Conservation (phyloP, 2,888 invertebrate species). For the Zygaena filipendulae region DNA sequence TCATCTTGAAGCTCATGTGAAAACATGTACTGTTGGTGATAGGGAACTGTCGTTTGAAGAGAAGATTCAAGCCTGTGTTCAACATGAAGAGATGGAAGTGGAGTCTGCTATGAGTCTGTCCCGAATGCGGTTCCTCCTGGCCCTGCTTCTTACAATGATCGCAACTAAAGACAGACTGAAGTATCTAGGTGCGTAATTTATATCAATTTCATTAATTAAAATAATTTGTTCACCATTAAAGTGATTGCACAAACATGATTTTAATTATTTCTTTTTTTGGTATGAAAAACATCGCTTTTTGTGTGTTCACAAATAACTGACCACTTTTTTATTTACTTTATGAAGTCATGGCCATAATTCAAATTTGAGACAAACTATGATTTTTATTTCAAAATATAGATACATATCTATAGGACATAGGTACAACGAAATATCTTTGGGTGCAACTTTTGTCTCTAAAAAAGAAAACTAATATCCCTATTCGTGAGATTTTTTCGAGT, state of each 20-base stretch:
- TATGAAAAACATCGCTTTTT: slow-evolving; percentile 52
- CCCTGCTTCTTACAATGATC: slow-evolving; percentile 84
- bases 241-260: slow-evolving; percentile 28
- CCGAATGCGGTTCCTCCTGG: slow-evolving; percentile 81
- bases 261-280: too few species aligned
- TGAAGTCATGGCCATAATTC: too few species aligned
- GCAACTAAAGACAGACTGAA: slow-evolving; percentile 82
- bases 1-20: slow-evolving; percentile 74
- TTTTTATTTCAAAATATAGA: too few species aligned
- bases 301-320: slow-evolving; percentile 56
- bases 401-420: too few species aligned
- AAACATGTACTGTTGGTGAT: slow-evolving; percentile 46
- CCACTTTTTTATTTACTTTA: slow-evolving; percentile 25
- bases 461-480: too few species aligned
- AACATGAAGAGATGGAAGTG: slow-evolving; percentile 43
- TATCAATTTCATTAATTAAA: slow-evolving; percentile 25
- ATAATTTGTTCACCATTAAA: slow-evolving; percentile 25
- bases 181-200: slow-evolving; percentile 76
- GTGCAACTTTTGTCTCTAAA: too few species aligned
- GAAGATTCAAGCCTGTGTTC: slow-evolving; percentile 27
- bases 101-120: slow-evolving; percentile 73
- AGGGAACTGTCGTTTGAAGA: slow-evolving; percentile 31
- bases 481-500: slow-evolving; percentile 20
- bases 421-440: too few species aligned
- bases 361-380: too few species aligned